Conservation (phyloP, 2,888 invertebrate species). For the Koerneria pararmatus region DNA sequence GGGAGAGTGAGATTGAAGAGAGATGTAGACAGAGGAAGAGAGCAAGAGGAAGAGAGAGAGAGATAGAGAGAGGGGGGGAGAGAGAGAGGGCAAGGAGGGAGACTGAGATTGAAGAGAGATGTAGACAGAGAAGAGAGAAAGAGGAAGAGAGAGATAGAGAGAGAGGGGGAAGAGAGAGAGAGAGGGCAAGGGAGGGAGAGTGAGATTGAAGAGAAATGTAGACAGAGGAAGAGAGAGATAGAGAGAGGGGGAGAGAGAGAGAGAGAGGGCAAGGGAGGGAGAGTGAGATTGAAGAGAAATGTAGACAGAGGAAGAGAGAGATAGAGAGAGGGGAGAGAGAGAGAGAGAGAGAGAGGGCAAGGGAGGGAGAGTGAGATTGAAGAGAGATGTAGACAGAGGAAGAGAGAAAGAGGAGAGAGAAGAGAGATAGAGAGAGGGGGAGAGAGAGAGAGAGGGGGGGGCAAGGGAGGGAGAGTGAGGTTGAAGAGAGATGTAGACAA, state of each 20-base stretch:
- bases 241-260: background rate
- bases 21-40: constrained; percentile 24
- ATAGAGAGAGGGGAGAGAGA: constrained; percentile 27
- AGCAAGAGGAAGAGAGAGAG: too few species aligned
- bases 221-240: background rate
- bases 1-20: background rate
- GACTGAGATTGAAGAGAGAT: too few species aligned
- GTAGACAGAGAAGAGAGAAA: too few species aligned
- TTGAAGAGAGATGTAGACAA: too few species aligned
- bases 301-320: background rate
- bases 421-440: constrained; percentile 21
- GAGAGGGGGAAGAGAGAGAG: background rate
- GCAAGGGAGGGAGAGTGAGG: constrained; percentile 7
- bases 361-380: constrained; percentile 34
- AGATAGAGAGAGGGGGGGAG: too few species aligned
- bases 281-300: background rate
- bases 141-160: constrained; percentile 5
- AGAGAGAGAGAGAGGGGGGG: constrained; percentile 17
- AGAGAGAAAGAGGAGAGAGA: constrained; percentile 8
- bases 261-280: background rate
- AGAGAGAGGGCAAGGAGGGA: constrained; percentile 6
- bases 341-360: constrained; percentile 42
- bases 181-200: background rate
- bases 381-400: background rate
- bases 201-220: too few species aligned